Base-by-base conservation (phyloP, 2,888 invertebrate genomes). In the Pammene fasciana region DNA sequence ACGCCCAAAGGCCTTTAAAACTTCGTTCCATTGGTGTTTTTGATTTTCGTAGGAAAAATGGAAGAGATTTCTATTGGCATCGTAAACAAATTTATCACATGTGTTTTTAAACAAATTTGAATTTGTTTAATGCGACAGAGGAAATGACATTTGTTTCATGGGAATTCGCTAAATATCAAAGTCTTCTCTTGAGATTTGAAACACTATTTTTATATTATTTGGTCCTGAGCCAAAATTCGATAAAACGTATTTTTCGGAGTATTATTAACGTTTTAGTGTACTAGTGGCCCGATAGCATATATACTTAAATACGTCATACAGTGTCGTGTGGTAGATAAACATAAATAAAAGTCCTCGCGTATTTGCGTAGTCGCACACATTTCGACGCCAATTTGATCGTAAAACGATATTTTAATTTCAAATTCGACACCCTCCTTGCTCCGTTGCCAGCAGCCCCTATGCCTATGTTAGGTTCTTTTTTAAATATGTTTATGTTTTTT, bases 181-280 rank as follows among this genome's bases (percentile, higher is more conserved):
- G 60, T 67, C 34, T 65, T 67, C 71, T 74, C 71, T 70, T 67
- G 70, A 74, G 67, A 65, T 61, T 59, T 45, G 62, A 55, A 70
- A 59, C 57, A 54, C 62, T 74, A 74, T 75, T 73, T 74, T 72
- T 73, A 72, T 66, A 18, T 26, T 14, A 54, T 62, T 74, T 73
- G 76, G 76, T 74, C 70, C 74, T 75, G 82, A 78, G 89, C 89
- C 88, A 89, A 86, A 83, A 80, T 83, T 85, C 78, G 76, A 86
- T 88, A 86, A 88, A 89, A 86, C 83, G 82, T 82, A 86, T 85
- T 83, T 68, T 85, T 85, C 79, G 79, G 79, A 77, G 79, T 78
- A 77, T 71, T 81, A 77, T 76, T 83, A 84, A 86, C 34, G 41
- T 64, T 41, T 48, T 36, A 86, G 52, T 76, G 80, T 80, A 82